phyloP scores from a whole-genome alignment of 2,797 vertebrate species.

The Paramormyrops hopkinsi region DNA sequence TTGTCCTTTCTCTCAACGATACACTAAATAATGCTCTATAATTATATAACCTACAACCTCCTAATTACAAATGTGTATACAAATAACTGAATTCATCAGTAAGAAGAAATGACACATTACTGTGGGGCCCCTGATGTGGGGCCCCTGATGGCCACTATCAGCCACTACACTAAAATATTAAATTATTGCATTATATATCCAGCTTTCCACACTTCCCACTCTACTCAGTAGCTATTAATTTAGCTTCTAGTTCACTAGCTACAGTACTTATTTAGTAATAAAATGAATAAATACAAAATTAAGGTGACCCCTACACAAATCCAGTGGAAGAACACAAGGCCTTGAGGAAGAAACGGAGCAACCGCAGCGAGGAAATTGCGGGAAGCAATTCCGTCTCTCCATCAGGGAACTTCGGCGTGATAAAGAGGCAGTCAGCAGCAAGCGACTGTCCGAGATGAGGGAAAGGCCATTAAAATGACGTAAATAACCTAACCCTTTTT shows the following conservation, averaged over 20 bases:
- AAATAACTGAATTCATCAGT: background rate
- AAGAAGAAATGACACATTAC: background rate
- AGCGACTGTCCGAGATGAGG: background rate
- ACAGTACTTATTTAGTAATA: background rate
- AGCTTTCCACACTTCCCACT: background rate
- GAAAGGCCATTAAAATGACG: background rate
- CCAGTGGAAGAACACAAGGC: background rate
- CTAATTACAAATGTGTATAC: background rate
- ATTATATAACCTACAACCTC: background rate
- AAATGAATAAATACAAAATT: background rate
- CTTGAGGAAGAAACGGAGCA: too few relatives aligned
- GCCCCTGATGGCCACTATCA: background rate
- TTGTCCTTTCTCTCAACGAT: background rate
- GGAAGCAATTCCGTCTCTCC: background rate
- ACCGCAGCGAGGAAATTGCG: background rate
- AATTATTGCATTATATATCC: background rate
- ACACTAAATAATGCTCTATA: background rate
- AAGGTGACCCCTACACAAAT: background rate
- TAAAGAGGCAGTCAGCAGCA: background rate
- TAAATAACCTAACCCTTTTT: background rate
- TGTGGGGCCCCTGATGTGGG: background rate
- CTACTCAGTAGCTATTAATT: background rate
- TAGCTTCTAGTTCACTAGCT: background rate
- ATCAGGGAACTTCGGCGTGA: background rate
- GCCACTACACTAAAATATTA: background rate